Evolutionary conservation across 2,113 vertebrate genomes (phyloP).

Genomic region (Colinus virginianus): DNA sequence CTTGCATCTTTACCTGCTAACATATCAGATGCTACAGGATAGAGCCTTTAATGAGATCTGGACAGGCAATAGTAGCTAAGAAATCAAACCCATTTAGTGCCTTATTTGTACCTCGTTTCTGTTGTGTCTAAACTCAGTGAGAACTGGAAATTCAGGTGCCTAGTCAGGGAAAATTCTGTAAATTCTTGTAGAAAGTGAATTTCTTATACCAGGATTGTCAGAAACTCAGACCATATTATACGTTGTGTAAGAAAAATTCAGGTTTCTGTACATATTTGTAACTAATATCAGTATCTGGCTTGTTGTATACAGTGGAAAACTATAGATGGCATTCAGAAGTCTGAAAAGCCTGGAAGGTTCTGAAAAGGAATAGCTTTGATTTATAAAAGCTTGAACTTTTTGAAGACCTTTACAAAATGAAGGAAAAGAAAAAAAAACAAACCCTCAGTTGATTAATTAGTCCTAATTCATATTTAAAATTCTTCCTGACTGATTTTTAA

Average conservation of each 20-base stretch:
- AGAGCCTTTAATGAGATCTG: neutral
- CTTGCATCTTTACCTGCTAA: neutral
- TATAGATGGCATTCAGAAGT: neutral
- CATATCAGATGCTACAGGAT: neutral
- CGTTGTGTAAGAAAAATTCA: neutral
- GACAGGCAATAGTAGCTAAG: neutral
- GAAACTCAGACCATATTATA: neutral
- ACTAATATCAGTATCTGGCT: neutral
- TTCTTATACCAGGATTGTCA: neutral
- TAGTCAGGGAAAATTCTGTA: neutral
- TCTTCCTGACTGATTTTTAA: slow-evolving; percentile 51
- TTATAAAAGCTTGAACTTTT: slow-evolving; percentile 2
- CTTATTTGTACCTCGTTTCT: neutral
- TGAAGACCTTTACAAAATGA: slow-evolving; percentile 22
- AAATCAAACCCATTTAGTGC: neutral
- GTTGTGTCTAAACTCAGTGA: neutral
- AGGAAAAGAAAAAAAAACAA: neutral
- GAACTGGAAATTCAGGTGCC: neutral
- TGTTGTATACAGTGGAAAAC: neutral
- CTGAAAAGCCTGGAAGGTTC: slow-evolving; percentile 4
- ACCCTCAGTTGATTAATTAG: slow-evolving; percentile 53
- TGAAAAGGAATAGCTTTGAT: neutral
- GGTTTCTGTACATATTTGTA: neutral
- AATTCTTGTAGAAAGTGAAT: neutral
- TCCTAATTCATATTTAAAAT: slow-evolving; percentile 64